Evolutionary conservation across 2,113 vertebrate species (phyloP).

Genomic region (Bos taurus): DNA sequence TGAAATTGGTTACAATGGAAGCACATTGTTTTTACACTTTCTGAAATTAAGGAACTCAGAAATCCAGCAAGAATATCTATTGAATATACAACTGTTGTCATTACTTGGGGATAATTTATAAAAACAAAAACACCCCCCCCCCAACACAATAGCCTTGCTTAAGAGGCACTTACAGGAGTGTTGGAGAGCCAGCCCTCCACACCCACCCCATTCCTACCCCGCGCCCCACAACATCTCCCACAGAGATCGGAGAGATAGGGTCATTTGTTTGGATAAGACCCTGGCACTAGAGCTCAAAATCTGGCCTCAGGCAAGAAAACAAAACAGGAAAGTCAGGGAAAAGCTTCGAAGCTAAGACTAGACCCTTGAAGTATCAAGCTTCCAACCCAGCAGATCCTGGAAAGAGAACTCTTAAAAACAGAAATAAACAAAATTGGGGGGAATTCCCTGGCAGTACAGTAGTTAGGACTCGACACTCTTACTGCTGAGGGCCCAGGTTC

Average conservation of each 20-base stretch:
- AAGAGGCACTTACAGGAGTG: background rate
- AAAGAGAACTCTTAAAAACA: background rate
- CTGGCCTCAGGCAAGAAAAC: background rate
- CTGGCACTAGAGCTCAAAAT: background rate
- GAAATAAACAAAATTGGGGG: background rate
- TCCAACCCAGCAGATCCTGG: background rate
- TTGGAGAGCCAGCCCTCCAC: background rate
- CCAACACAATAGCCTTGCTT: background rate
- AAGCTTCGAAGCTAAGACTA: fast-evolving
- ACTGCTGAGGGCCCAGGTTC: background rate
- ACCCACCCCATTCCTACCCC: too few species aligned
- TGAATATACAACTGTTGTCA: background rate
- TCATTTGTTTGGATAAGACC: background rate
- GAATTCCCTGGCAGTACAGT: background rate
- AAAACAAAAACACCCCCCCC: background rate
- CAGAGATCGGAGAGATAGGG: background rate
- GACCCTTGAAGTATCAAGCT: background rate
- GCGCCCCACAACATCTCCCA: background rate
- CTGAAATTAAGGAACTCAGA: background rate
- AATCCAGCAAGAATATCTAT: background rate
- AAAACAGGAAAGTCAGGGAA: background rate
- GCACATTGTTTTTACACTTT: background rate
- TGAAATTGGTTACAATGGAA: background rate
- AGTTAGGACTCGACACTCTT: background rate
- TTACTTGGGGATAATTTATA: background rate